These are phyloP conservation scores for Macrotis lagotis DNA, from an alignment of 2,113 vertebrate species.

Conservation along the genomic window DNA sequence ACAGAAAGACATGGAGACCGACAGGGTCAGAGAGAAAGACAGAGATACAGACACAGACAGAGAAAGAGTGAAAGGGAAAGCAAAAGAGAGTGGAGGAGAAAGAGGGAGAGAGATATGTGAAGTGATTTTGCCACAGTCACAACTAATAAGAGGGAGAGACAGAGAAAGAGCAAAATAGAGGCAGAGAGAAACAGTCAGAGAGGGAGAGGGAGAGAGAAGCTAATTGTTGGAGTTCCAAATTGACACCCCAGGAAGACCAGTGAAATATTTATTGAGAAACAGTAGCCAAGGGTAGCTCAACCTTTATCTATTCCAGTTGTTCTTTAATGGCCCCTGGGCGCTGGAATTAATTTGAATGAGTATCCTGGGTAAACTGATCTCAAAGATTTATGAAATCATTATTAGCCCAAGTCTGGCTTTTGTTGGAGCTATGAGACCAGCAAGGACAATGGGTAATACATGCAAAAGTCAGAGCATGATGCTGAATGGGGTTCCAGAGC, in stretches of 20 bases:
- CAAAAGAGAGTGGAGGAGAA: neutral
- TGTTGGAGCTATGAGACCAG: neutral
- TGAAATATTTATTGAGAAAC: neutral
- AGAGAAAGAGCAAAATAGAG: neutral
- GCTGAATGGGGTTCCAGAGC: constrained; percentile 4
- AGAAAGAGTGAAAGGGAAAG: too few species aligned
- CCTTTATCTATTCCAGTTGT: neutral
- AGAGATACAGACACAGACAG: too few species aligned
- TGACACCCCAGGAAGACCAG: neutral
- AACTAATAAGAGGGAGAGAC: too few species aligned
- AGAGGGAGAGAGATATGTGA: neutral
- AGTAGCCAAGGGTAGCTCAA: neutral
- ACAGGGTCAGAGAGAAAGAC: too few species aligned
- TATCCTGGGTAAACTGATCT: neutral
- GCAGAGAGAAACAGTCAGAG: neutral
- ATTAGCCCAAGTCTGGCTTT: constrained; percentile 6
- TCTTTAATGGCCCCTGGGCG: neutral
- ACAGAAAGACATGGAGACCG: too few species aligned
- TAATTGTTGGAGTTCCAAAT: neutral
- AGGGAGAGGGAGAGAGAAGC: neutral
- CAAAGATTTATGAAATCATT: neutral
- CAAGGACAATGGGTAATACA: neutral
- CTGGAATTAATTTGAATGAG: constrained; percentile 34
- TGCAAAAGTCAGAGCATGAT: neutral
- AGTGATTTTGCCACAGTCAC: too few species aligned